A percentile compares a stretch with the other conserved stretches of the same genome.
Evolutionary conservation across 2,888 invertebrate genomes (phyloP).

Genomic region (Sinelater perroti): DNA sequence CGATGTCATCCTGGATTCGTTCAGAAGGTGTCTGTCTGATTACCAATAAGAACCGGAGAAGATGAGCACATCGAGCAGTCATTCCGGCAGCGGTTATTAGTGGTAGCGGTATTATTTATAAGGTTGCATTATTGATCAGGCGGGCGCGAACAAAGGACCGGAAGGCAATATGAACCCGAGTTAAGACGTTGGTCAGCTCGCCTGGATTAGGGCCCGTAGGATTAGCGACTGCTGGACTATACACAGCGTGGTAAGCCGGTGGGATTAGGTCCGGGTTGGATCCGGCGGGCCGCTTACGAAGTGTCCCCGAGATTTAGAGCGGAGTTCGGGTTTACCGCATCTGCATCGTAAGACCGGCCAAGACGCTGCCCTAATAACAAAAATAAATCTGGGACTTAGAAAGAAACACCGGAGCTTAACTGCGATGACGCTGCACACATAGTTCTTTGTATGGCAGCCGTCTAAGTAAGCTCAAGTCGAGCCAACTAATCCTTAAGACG

Average conservation of each 20-base stretch:
- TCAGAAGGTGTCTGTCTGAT: too few relatives aligned
- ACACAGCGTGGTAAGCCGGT: constrained; percentile 61
- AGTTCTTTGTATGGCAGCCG: constrained; percentile 56
- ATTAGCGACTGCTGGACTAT: constrained; percentile 63
- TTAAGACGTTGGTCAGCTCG: constrained; percentile 63
- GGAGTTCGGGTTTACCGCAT: constrained; percentile 54
- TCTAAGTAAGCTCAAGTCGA: constrained; percentile 61
- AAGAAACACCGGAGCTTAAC: constrained; percentile 50
- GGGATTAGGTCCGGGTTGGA: constrained; percentile 60
- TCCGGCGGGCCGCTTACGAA: constrained; percentile 55
- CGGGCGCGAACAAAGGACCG: constrained; percentile 59
- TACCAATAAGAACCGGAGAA: too few relatives aligned
- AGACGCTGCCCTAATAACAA: constrained; percentile 54
- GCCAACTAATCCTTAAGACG: constrained; percentile 73
- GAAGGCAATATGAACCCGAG: constrained; percentile 62
- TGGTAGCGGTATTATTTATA: constrained; percentile 60
- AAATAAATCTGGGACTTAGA: constrained; percentile 57
- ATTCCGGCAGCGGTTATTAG: constrained; percentile 49
- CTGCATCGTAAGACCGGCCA: constrained; percentile 58
- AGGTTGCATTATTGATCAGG: constrained; percentile 63
- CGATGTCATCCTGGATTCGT: too few relatives aligned
- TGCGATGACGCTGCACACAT: constrained; percentile 51
- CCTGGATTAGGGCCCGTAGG: constrained; percentile 62
- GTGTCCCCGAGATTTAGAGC: constrained; percentile 59
- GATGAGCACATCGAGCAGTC: constrained; percentile 19